Conservation (phyloP, 1,140 invertebrate species). For the Coelopa frigida region DNA sequence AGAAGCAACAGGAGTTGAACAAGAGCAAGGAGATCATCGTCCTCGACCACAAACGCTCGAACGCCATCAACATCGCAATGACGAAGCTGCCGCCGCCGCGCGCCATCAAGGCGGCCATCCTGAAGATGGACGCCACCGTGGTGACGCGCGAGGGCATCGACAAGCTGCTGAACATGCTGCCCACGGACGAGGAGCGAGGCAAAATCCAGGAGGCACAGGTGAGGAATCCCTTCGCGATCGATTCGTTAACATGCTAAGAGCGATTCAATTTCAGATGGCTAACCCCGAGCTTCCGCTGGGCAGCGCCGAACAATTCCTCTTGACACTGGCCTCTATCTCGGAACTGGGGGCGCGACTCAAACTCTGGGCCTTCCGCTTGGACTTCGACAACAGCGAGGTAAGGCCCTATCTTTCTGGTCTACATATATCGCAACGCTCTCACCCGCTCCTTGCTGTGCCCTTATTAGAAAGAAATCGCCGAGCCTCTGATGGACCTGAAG, state of each 20-base stretch:
- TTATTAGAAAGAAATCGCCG: constrained; percentile 83
- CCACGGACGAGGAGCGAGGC: constrained; percentile 91
- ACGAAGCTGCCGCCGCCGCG: constrained; percentile 95
- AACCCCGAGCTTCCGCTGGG: constrained; percentile 95
- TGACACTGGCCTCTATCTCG: constrained; percentile 91
- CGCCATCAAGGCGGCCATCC: constrained; percentile 95
- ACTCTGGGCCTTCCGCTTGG: constrained; percentile 97
- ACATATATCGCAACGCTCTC: constrained; percentile 6
- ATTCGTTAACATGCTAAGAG: background rate
- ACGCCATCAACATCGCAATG: constrained; percentile 99
- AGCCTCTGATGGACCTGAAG: constrained; percentile 97
- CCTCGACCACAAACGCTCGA: constrained; percentile 93
- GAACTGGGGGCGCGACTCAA: constrained; percentile 91
- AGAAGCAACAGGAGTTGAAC: constrained; percentile 89
- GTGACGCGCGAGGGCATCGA: constrained; percentile 98
- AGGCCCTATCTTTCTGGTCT: too few species aligned
- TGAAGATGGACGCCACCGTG: constrained; percentile 98
- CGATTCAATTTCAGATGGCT: constrained; percentile 33
- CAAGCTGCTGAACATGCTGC: constrained; percentile 96
- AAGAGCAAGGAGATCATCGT: constrained; percentile 95
- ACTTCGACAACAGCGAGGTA: constrained; percentile 94
- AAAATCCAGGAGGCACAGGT: constrained; percentile 91
- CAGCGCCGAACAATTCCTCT: constrained; percentile 94
- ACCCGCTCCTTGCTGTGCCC: background rate
- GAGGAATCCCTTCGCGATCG: background rate